Base-by-base conservation (phyloP, 2,888 invertebrate genomes). In the Drosophila sordidula region DNA sequence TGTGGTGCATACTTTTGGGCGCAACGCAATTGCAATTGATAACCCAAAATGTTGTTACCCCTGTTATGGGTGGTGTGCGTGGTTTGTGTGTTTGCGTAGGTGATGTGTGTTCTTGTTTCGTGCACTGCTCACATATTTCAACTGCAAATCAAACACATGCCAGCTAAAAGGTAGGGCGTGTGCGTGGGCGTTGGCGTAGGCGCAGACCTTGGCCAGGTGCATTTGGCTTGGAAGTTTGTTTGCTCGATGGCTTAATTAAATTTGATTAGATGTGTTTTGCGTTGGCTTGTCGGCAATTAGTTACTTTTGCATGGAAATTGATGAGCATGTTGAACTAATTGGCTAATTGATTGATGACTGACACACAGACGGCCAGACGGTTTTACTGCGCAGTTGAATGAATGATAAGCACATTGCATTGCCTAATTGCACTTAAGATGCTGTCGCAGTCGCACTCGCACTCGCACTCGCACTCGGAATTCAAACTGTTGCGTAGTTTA, bases 191-290 rank as follows among this genome's bases (percentile, higher is more conserved):
- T 50, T 12, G 38, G 47, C 47, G 11, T 41, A 38, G 70, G 76
- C 65, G 38, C 71, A 69, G 46, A 42, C 51, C 45, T 46, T 58
- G 38, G 34, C 16, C 55, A 57, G 50, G 50, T 55, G 58, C 51
- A 66, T 50, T 75, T 62, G 71, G 70, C 61, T 59, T 64, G 55
- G 62, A 64, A 55, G 67, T 78, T 78, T 66, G 66, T 79, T 79
- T 67, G 58, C 66, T 78, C 73, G 77, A 85, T 80, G 77, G 76
- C 85, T 85, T 85, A 85, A 85, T 85, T 85, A 89, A 85, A 85
- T 85, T 85, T 89, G 85, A 85, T 85, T 85, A 87, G 87, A 79
- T 75, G 72, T 83, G 82, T 73, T 87, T 74, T 70, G 79, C 77
- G 50, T 65, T 77, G 42, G 70, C 68, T 50, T 56, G 63, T 49